A percentile compares a stretch with the other conserved stretches of the same genome.
These are phyloP conservation scores for Alouatta palliata DNA, from an alignment of 2,113 vertebrate genomes.

Conservation along the genomic window DNA sequence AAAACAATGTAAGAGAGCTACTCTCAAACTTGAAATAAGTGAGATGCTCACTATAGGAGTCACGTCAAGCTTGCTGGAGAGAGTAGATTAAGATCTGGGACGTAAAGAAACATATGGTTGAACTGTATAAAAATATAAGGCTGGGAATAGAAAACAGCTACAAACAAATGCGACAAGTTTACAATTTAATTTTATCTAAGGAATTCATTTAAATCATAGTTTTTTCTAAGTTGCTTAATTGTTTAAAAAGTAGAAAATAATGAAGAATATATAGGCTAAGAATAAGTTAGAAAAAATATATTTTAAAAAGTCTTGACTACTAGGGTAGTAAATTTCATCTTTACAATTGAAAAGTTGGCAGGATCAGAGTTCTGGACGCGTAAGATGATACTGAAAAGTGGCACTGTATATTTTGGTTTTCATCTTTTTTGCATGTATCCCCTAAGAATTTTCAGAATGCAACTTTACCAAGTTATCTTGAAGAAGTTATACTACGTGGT, in stretches of 20 bases:
- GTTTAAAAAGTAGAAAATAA: background rate
- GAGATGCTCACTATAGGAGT: background rate
- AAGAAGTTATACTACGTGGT: slow-evolving; percentile 35
- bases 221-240: background rate
- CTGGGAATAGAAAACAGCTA: background rate
- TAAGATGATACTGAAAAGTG: slow-evolving; percentile 15
- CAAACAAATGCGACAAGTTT: background rate
- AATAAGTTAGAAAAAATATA: slow-evolving; percentile 2
- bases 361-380: background rate
- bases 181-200: background rate
- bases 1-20: background rate
- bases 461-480: slow-evolving; percentile 60
- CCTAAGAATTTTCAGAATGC: slow-evolving; percentile 57
- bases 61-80: background rate
- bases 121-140: background rate
- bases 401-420: slow-evolving; percentile 7
- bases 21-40: background rate
- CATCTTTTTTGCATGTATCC: slow-evolving; percentile 51
- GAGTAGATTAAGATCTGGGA: background rate
- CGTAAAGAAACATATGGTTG: background rate
- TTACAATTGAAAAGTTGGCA: background rate
- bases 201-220: background rate
- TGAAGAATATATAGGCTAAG: background rate
- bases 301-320: background rate
- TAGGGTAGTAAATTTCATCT: background rate